Conservation (phyloP, 2,797 vertebrate genomes). For the Halcyon chelicuti region DNA sequence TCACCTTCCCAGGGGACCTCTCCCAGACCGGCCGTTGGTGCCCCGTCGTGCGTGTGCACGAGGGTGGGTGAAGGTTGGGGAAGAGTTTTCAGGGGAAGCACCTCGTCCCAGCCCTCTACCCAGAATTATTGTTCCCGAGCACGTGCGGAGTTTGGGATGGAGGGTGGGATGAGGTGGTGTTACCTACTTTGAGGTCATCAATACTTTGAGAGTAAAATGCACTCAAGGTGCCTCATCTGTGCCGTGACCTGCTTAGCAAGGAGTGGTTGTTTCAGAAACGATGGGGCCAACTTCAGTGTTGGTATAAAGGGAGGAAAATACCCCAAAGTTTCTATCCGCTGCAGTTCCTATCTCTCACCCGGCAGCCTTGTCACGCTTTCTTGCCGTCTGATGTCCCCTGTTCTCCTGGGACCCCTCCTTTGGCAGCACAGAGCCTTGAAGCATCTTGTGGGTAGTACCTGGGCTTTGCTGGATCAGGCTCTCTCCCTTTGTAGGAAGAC, state of each 20-base stretch:
- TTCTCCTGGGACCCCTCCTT: background rate
- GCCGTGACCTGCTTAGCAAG: background rate
- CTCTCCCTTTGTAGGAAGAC: background rate
- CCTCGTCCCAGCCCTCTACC: background rate
- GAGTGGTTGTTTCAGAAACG: fast-evolving
- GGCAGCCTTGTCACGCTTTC: background rate
- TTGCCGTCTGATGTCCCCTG: fast-evolving
- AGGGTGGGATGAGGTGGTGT: background rate
- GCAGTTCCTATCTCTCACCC: background rate
- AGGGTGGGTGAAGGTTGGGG: background rate
- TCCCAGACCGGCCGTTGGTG: fast-evolving
- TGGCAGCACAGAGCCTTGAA: background rate
- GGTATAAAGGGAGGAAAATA: background rate
- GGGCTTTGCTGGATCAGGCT: background rate
- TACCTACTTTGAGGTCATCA: fast-evolving
- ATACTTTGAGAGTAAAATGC: background rate
- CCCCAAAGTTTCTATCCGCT: background rate
- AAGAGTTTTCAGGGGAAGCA: background rate
- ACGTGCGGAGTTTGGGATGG: fast-evolving
- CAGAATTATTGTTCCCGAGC: fast-evolving
- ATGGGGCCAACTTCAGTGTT: background rate
- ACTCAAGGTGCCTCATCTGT: fast-evolving
- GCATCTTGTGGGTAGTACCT: fast-evolving
- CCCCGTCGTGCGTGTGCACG: fast-evolving
- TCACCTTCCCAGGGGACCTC: background rate